These are phyloP conservation scores for Deroptyus accipitrinus DNA, from an alignment of 2,113 vertebrate species.

Conservation along the genomic window DNA sequence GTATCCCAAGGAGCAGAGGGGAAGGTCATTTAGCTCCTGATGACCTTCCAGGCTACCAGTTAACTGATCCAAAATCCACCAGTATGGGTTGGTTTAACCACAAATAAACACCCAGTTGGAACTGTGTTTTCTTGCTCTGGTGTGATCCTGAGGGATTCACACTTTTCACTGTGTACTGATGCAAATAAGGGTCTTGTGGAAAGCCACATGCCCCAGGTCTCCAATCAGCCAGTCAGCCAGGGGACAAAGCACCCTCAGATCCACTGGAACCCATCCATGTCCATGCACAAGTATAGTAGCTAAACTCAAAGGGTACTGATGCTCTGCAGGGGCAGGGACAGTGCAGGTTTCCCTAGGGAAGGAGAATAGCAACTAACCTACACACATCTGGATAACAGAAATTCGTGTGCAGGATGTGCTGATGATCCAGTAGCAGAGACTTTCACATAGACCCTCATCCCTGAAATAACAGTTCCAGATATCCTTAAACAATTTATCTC, in stretches of 20 bases:
- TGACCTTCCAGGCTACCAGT: background rate
- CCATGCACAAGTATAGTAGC: background rate
- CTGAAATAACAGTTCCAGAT: background rate
- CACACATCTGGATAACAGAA: background rate
- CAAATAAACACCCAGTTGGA: background rate
- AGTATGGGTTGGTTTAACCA: background rate
- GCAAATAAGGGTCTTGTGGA: fast-evolving
- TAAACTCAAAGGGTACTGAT: background rate
- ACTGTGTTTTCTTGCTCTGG: fast-evolving
- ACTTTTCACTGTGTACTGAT: background rate
- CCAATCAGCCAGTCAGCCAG: background rate
- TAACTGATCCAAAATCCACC: background rate
- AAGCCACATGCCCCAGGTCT: background rate
- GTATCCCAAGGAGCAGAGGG: background rate
- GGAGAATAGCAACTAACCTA: background rate
- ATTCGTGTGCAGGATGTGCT: background rate
- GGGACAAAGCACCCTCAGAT: background rate
- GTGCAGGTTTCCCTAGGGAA: background rate
- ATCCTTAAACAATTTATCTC: background rate
- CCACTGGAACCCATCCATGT: background rate
- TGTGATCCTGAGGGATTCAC: background rate
- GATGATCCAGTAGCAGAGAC: background rate
- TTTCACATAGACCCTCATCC: background rate
- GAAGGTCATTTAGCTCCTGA: background rate
- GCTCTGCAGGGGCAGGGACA: background rate